Evolutionary conservation across 1,140 invertebrate genomes (phyloP).

Genomic region (Zelostemma sp.): DNA sequence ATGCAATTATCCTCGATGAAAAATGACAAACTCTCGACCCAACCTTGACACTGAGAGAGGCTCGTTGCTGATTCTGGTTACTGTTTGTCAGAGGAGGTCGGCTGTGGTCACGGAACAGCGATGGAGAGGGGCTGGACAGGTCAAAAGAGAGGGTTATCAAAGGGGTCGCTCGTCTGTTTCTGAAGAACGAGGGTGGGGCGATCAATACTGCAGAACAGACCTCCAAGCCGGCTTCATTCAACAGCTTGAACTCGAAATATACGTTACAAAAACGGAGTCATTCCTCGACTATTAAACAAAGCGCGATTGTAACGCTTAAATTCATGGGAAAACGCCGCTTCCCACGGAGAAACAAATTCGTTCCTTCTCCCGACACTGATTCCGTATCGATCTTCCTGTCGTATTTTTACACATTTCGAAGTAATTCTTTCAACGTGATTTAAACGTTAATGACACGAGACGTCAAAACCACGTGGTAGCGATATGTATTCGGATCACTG

Average conservation of each 20-base stretch:
- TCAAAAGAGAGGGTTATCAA: conserved; percentile 12
- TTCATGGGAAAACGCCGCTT: not conserved
- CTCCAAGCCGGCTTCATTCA: conserved; percentile 61
- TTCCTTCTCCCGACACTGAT: not conserved
- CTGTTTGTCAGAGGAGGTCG: conserved; percentile 1
- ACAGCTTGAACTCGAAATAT: conserved; percentile 22
- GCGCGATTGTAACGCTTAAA: not conserved
- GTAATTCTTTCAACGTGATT: too few species aligned
- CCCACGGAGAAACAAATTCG: not conserved
- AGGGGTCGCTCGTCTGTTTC: conserved; percentile 26
- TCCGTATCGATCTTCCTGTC: not conserved
- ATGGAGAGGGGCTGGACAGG: conserved; percentile 1
- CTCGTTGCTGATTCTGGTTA: conserved; percentile 28
- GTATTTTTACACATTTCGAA: too few species aligned
- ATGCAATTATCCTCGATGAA: conserved; percentile 4
- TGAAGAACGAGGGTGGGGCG: conserved; percentile 54
- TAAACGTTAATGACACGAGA: too few species aligned
- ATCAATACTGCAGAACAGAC: conserved; percentile 61
- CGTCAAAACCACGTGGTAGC: conserved; percentile 25
- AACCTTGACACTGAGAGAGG: conserved; percentile 61
- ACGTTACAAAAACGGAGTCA: conserved; percentile 1
- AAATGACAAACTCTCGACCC: conserved; percentile 29
- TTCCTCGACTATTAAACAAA: not conserved
- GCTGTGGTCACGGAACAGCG: conserved; percentile 3
- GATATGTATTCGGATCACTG: conserved; percentile 48